These are phyloP conservation scores for Drosophila nr. perissopoda DNA, from an alignment of 2,888 invertebrate species.

Conservation along the genomic window DNA sequence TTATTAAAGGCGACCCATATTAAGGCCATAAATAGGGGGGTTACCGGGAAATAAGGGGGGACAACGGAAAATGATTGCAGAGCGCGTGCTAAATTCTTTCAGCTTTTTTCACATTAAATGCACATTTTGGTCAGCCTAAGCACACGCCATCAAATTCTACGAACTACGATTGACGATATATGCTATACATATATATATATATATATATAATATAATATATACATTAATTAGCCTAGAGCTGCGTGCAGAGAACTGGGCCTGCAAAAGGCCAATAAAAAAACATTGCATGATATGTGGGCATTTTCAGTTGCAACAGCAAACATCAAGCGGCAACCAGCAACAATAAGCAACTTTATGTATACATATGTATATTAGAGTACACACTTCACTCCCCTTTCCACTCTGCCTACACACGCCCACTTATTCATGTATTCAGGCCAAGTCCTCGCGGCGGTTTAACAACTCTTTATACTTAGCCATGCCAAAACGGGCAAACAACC, in stretches of 20 bases:
- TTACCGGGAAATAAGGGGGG: not conserved
- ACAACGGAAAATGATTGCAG: slow-evolving; percentile 59
- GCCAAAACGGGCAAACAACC: slow-evolving; percentile 11
- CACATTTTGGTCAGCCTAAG: slow-evolving; percentile 64
- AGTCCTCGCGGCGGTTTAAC: slow-evolving; percentile 63
- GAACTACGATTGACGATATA: slow-evolving; percentile 52
- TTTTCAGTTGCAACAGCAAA: slow-evolving; percentile 55
- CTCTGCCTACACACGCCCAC: too few species aligned
- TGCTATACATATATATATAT: slow-evolving; percentile 26
- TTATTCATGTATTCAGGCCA: slow-evolving; percentile 55
- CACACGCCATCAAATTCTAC: slow-evolving; percentile 72
- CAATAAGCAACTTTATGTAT: slow-evolving; percentile 17
- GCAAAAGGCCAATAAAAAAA: slow-evolving; percentile 28
- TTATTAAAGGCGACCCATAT: slow-evolving; percentile 40
- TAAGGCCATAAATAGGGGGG: slow-evolving; percentile 13
- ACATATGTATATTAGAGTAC: slow-evolving; percentile 20
- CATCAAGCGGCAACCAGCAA: not conserved
- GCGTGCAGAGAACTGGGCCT: slow-evolving; percentile 37
- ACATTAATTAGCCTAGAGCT: slow-evolving; percentile 32
- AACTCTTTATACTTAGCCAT: slow-evolving; percentile 66
- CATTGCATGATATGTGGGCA: slow-evolving; percentile 70
- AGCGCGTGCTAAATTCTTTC: slow-evolving; percentile 71
- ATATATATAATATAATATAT: slow-evolving; percentile 4
- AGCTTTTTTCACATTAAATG: slow-evolving; percentile 64
- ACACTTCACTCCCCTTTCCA: not conserved